Evolutionary conservation across 2,797 vertebrate species (phyloP), one percentile per base, ranked within the genome.

Genomic region (Necrosyrtes monachus): DNA sequence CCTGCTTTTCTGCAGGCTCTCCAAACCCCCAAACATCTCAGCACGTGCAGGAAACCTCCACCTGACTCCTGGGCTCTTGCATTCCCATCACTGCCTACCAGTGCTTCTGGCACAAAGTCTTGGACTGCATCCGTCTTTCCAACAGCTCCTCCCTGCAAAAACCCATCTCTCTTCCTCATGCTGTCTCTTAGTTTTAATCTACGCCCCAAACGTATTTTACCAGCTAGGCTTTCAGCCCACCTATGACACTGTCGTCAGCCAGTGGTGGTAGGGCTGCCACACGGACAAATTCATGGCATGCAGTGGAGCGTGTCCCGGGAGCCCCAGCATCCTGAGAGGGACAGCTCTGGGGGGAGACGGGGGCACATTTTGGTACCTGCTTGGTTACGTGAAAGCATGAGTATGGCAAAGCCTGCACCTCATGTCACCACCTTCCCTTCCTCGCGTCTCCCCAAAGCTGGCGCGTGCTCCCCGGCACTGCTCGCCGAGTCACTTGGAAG

Each of bases 391-490:
- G 48, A 77, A 91, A 88, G 33, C 23, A 7, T 3, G 24, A 80
- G 6, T 28, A 28, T 2, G 2, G 14, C 45, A 41, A 78, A 73
- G 35, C 46, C 41, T 37, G 53, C 19, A 11, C 24, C 18, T 79
- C 24, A 1, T 7, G 23, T 46, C 6, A 35, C n/a, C 23, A 20
- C 22, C 28, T 90, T 81, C 25, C 30, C 22, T 56, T 62, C 45
- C 39, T 79, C 33, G 19, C 28, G n/a, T 68, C 27, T 6, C n/a
- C 39, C 57, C 67, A 33, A 45, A 85, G 48, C 60, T 65, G 39
- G 13, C 37, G 28, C 20, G 6, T 3, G 17, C 37, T 78, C 43
- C n/a, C 41, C 4, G 0, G 53, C 2, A 1, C 50, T 76, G n/a
- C 64, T 80, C 6, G 0, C 59, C 73, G 43, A 72, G 76, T 81